A percentile compares a stretch with the other conserved stretches of the same genome.
Evolutionary conservation across 2,797 vertebrate genomes (phyloP).

Genomic region (Sebastes matsubarae): DNA sequence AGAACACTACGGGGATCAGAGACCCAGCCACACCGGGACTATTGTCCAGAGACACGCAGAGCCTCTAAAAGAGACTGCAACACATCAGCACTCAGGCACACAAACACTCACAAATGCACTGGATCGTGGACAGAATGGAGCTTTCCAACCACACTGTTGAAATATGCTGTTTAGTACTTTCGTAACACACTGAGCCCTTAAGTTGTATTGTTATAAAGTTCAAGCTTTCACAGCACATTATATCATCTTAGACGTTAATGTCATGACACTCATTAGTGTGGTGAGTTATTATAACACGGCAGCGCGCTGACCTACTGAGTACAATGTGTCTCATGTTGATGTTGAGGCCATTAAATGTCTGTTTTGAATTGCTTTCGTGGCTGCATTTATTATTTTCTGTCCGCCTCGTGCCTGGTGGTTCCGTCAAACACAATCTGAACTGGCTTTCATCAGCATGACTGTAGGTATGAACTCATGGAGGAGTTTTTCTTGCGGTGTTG

Average conservation of each 20-base stretch:
- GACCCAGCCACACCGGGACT: constrained; percentile 18
- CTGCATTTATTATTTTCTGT: constrained; percentile 41
- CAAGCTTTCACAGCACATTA: constrained; percentile 32
- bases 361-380: constrained; percentile 40
- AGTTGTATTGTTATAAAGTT: constrained; percentile 43
- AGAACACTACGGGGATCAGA: constrained; percentile 51
- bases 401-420: not conserved
- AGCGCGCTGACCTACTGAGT: constrained; percentile 40
- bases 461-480: constrained; percentile 23
- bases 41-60: constrained; percentile 21
- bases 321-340: constrained; percentile 55
- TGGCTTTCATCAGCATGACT: constrained; percentile 14
- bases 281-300: constrained; percentile 39
- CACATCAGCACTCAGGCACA: constrained; percentile 43
- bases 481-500: constrained; percentile 34
- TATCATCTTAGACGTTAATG: constrained; percentile 40
- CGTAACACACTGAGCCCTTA: constrained; percentile 49
- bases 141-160: constrained; percentile 33
- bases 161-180: constrained; percentile 53
- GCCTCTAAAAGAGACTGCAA: constrained; percentile 32
- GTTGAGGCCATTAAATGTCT: constrained; percentile 71
- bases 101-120: constrained; percentile 55
- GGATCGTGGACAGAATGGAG: constrained; percentile 42
- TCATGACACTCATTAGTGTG: constrained; percentile 41
- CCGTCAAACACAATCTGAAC: not conserved